Evolutionary conservation across 2,888 invertebrate species (phyloP).

Genomic region (Melangyna quadrimaculata): DNA sequence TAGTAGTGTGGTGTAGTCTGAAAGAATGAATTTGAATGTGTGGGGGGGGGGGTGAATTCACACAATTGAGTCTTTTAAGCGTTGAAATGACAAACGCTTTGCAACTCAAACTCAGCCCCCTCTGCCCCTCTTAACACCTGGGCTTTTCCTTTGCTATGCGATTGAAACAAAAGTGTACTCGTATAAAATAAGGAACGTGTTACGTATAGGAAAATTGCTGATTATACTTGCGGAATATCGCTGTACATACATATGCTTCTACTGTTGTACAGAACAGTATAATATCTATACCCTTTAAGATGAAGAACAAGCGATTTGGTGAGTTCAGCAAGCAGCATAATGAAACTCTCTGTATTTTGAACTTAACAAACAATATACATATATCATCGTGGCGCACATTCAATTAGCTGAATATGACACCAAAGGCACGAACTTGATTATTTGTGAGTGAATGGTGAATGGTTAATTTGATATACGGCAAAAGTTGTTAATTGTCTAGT

Average conservation of each 20-base stretch:
- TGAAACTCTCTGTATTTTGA: not conserved
- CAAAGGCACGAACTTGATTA: slow-evolving; percentile 34
- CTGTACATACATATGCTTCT: not conserved
- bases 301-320: not conserved
- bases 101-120: slow-evolving; percentile 9
- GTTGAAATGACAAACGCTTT: slow-evolving; percentile 62
- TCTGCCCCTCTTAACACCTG: not conserved
- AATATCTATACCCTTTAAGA: not conserved
- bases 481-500: not conserved
- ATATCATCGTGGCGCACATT: slow-evolving; percentile 40
- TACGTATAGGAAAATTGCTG: slow-evolving; percentile 62
- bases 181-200: slow-evolving; percentile 53
- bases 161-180: slow-evolving; percentile 41
- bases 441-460: slow-evolving; percentile 4
- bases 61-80: slow-evolving; percentile 62
- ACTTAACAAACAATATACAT: not conserved
- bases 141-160: not conserved
- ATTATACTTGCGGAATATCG: slow-evolving; percentile 24
- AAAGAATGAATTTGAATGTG: slow-evolving; percentile 9
- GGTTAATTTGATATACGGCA: not conserved
- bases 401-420: slow-evolving; percentile 65
- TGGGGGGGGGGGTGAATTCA: slow-evolving; percentile 14
- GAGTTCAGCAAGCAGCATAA: not conserved
- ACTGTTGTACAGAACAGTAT: not conserved
- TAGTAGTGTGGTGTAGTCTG: not conserved